Base-by-base conservation (phyloP, 2,797 vertebrate species). In the Serranus cabrilla region DNA sequence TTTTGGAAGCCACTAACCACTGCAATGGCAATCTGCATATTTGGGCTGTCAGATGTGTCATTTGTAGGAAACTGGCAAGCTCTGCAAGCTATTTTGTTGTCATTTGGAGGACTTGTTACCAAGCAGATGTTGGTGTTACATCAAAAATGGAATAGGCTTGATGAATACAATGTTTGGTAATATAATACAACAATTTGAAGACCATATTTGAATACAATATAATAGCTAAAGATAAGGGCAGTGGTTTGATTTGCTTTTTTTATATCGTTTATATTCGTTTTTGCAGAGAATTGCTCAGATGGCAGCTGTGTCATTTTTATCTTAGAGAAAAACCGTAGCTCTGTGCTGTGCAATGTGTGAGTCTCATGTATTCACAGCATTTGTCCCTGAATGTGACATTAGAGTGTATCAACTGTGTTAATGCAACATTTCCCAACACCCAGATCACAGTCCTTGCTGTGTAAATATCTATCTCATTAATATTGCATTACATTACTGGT, bases 401-500 rank as follows among this genome's bases (percentile, higher is more conserved):
- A 70, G 51, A 77, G 72, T 55, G 45, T 18, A 77, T 81, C 57
- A 79, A 66, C 61, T 52, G 34, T 75, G 65, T 85, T 57, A 78
- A 77, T 74, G 52, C 21, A 63, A 64, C 49, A 70, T 82, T 83
- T 49, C 27, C 77, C 73, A 60, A 72, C 50, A 50, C 72, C 72
- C 67, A 76, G 60, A 67, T 73, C 59, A 54, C 25, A 65, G 49
- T 57, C 59, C 39, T 59, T 27, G 34, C 70, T 63, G 52, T 39
- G 52, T 86, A 78, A 87, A 88, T 74, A 75, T 27, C 42, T 23
- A 34, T 65, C 47, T 87, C 55, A 71, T 85, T 77, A 72, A 82
- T 79, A 65, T 72, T 85, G 45, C 18, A 76, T 81, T 73, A 46
- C 75, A 80, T 61, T 64, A 42, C 56, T 31, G 27, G 27, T 77